Base-by-base conservation (phyloP, 2,888 invertebrate genomes). In the Coelogynopora nodosa region DNA sequence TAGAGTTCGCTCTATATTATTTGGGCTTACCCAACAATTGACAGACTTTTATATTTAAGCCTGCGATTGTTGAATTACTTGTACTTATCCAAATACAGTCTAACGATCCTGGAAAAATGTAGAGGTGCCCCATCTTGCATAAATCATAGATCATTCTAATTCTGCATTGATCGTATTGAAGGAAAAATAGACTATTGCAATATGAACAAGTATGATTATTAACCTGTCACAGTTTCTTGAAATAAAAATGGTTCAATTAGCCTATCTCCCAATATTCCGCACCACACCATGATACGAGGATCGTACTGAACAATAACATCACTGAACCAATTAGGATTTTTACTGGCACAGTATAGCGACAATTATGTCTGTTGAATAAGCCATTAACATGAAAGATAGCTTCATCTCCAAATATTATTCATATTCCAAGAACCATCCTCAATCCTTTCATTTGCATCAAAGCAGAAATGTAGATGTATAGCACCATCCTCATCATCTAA, bases 181-280 rank as follows among this genome's bases (percentile, higher is more conserved):
- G 82, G 82, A 82, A 82, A 18, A 31, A 82, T 82, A 82, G 30
- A 31, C 31, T 82, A 2, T 82, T 82, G 85, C 74, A 85, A 23
- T 1, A 87, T 26, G 30, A 67, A 0, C 67, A 87, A 31, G 74
- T 87, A 87, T 23, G 85, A n/a, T n/a, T n/a, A 86, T 30, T 67
- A 23, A 67, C 85, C 74, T 67, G 67, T 80, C 13, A 87, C 85
- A n/a, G 49, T 86, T 18, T 29, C n/a, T 86, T 85, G 30, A 80
- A 85, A 87, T 31, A 87, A 87, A 28, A 82, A 85, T 67, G 87
- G 87, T 18, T 74, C 84, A 87, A 87, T 85, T 31, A 87, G 26
- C 84, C 30, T 1, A 23, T 87, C 26, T 30, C 67, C 85, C 0
- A 29, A 67, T 0, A 87, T 87, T 30, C 85, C 84, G 80, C 28